A percentile compares a stretch with the other conserved stretches of the same genome.
Conservation (phyloP, 2,797 vertebrate species). For the Enteromius paludinosus region DNA sequence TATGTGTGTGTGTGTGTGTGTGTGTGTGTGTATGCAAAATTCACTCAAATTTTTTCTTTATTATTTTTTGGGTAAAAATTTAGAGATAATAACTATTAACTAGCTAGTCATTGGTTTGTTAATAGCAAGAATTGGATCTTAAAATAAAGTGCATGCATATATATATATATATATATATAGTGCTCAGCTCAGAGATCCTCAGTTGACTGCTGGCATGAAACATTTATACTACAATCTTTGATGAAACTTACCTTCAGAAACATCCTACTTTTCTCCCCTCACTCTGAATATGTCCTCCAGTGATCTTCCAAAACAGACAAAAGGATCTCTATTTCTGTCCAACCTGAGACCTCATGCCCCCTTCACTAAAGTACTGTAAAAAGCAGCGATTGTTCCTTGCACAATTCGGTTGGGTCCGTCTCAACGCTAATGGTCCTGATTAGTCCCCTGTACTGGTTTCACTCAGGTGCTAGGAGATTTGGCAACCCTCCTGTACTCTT, state of each 20-base stretch:
- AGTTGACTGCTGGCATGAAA: neutral
- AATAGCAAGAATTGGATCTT: neutral
- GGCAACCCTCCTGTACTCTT: constrained; percentile 18
- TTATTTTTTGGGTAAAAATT: neutral
- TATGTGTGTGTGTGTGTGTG: too few relatives aligned
- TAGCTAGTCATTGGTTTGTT: neutral
- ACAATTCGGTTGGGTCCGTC: neutral
- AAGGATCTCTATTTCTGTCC: constrained; percentile 15
- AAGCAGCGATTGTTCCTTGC: constrained; percentile 33
- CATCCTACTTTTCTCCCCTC: neutral
- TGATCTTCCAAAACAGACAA: constrained; percentile 23
- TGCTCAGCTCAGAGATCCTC: neutral
- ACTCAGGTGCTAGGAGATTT: constrained; percentile 37
- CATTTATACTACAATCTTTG: neutral
- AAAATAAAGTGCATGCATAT: neutral
- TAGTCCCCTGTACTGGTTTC: constrained; percentile 27
- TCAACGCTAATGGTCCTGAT: constrained; percentile 9
- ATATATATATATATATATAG: too few relatives aligned
- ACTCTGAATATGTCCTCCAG: neutral
- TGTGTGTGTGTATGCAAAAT: too few relatives aligned
- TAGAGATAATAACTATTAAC: neutral
- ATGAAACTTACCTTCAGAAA: neutral
- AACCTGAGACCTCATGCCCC: neutral
- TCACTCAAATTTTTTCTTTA: too few relatives aligned
- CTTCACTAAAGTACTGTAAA: constrained; percentile 7